Percentiles rank a stretch among this genome's conserved stretches.
Conservation (phyloP, 2,797 vertebrate species). For the Tarsius wallacei region DNA sequence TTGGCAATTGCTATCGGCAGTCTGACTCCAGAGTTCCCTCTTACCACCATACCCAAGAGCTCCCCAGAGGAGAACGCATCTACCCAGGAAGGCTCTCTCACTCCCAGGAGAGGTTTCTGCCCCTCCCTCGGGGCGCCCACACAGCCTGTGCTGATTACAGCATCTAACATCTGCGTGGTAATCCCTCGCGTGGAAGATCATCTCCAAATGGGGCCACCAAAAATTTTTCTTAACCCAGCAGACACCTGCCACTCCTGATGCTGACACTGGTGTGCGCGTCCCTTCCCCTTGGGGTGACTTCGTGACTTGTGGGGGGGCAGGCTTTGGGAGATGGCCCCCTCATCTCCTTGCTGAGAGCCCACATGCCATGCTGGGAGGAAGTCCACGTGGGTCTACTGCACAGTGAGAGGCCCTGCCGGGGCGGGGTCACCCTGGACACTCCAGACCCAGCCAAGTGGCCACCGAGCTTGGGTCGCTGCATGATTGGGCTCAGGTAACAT, state of each 20-base stretch:
- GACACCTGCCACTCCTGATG: fast-evolving
- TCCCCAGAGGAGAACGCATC: background rate
- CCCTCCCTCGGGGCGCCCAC: background rate
- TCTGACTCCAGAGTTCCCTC: background rate
- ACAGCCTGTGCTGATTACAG: fast-evolving
- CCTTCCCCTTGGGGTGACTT: background rate
- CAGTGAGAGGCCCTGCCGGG: background rate
- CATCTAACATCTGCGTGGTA: background rate
- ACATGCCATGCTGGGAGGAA: background rate
- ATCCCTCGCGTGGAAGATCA: fast-evolving
- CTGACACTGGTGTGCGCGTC: background rate
- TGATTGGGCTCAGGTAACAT: background rate
- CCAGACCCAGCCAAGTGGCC: background rate
- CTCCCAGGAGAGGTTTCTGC: fast-evolving
- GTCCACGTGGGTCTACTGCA: background rate
- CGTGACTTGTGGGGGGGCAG: background rate
- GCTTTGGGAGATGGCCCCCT: background rate
- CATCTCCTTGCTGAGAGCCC: background rate
- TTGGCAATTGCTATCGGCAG: background rate
- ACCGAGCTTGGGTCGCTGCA: background rate
- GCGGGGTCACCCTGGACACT: background rate
- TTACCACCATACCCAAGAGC: background rate
- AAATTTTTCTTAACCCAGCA: background rate
- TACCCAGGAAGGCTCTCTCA: background rate
- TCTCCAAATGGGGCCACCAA: background rate